Conservation (phyloP, 2,113 vertebrate species). For the Ancistrus triradiatus region DNA sequence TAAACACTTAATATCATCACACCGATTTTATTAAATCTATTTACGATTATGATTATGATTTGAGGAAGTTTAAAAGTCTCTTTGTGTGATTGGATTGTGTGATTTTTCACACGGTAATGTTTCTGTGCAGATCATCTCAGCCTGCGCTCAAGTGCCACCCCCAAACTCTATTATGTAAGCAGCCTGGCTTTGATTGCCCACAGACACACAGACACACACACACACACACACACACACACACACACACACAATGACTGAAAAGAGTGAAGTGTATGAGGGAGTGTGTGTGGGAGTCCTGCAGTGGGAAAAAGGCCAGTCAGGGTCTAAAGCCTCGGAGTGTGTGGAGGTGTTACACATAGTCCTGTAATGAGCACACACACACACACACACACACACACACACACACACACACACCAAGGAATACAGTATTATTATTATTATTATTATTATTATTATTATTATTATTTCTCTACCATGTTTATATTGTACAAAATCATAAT, state of each 20-base stretch:
- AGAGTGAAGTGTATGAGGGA: conserved; percentile 37
- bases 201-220: conserved; percentile 22
- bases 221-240: conserved; percentile 13
- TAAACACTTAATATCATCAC: too few species aligned
- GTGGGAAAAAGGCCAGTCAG: conserved; percentile 43
- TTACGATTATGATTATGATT: too few species aligned
- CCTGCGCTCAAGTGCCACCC: conserved; percentile 39
- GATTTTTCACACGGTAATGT: conserved; percentile 3
- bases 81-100: background rate
- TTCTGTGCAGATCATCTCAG: conserved; percentile 25
- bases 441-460: too few species aligned
- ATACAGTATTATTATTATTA: too few species aligned
- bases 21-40: too few species aligned
- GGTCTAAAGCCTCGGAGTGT: conserved; percentile 44
- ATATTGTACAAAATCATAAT: too few species aligned
- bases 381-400: conserved; percentile 25
- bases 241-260: conserved; percentile 4
- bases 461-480: too few species aligned
- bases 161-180: conserved; percentile 52
- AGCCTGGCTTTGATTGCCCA: conserved; percentile 35
- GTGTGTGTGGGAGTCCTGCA: conserved; percentile 42
- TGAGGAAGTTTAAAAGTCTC: background rate
- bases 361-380: conserved; percentile 33
- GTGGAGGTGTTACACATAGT: conserved; percentile 43
- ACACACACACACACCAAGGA: conserved; percentile 11